These are phyloP conservation scores for Semaprochilodus insignis DNA, from an alignment of 2,797 vertebrate species.

Conservation along the genomic window DNA sequence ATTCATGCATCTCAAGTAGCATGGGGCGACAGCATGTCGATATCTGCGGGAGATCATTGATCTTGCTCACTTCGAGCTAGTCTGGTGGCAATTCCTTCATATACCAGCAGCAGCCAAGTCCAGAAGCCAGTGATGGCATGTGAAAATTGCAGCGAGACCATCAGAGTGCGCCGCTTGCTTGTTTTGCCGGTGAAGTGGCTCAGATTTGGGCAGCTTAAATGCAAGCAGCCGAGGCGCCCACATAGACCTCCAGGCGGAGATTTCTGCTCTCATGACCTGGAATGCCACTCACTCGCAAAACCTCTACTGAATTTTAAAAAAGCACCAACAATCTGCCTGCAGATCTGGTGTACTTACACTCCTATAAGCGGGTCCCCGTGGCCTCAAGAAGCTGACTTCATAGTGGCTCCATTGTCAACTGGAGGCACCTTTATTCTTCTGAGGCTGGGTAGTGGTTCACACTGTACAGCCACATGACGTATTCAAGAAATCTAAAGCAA, in stretches of 20 bases:
- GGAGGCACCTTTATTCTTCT: neutral
- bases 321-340: neutral
- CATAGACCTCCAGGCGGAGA: slow-evolving; percentile 62
- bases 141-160: slow-evolving; percentile 12
- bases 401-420: neutral
- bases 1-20: slow-evolving; percentile 50
- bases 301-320: neutral
- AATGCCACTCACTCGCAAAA: slow-evolving; percentile 19
- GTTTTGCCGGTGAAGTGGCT: slow-evolving; percentile 12
- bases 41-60: slow-evolving; percentile 34
- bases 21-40: slow-evolving; percentile 39
- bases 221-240: slow-evolving; percentile 60
- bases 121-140: slow-evolving; percentile 34
- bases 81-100: slow-evolving; percentile 28
- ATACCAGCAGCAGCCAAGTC: neutral
- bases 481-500: slow-evolving; percentile 46
- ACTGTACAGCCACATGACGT: neutral
- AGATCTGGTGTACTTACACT: neutral
- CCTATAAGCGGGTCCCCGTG: neutral
- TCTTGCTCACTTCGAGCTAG: slow-evolving; percentile 36
- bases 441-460: slow-evolving; percentile 1
- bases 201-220: slow-evolving; percentile 33
- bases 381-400: neutral
- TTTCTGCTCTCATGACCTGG: slow-evolving; percentile 50
- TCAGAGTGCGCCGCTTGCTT: slow-evolving; percentile 18